Evolutionary conservation across 1,140 invertebrate species (phyloP).

Genomic region (Bombyx mori): ASM3026992v2 NC_085113.1:5840501-5841000

Average conservation of each 20-base stretch:
- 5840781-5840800: constrained; percentile 35
- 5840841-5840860: not conserved
- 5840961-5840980: not conserved
- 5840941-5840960: constrained; percentile 1
- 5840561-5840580: constrained; percentile 63
- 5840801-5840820: not conserved
- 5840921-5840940: not conserved
- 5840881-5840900: too few relatives aligned
- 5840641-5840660: constrained; percentile 69
- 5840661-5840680: constrained; percentile 64
- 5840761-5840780: constrained; percentile 53
- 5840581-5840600: constrained; percentile 69
- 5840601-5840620: constrained; percentile 66
- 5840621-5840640: constrained; percentile 43
- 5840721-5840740: constrained; percentile 64
- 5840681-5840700: constrained; percentile 55
- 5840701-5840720: constrained; percentile 63
- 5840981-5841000: constrained; percentile 13
- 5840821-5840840: not conserved
- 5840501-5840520: constrained; percentile 25
- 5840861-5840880: too few relatives aligned
- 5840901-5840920: too few relatives aligned
- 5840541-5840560: constrained; percentile 64
- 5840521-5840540: constrained; percentile 49
- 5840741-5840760: constrained; percentile 62